Evolutionary conservation across 2,888 invertebrate genomes (phyloP).

Genomic region (Allacma fusca): DNA sequence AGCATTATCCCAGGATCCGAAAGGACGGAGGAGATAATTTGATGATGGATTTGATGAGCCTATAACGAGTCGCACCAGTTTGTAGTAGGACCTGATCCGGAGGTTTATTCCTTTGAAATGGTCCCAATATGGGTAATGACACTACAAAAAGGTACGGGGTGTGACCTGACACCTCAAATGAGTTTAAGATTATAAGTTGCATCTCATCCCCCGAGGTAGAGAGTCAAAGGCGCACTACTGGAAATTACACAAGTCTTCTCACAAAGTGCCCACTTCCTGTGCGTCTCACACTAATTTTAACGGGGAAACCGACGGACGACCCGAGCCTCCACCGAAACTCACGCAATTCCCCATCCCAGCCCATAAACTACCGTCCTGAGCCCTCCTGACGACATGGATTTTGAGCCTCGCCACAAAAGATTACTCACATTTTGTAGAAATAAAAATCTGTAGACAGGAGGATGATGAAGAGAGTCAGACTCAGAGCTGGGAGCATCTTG

Average conservation of each 20-base stretch:
- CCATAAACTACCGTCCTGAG: not conserved
- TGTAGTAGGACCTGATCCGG: no score
- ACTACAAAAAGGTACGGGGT: slow-evolving; percentile 45
- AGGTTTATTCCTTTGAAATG: no score
- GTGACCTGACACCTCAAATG: slow-evolving; percentile 61
- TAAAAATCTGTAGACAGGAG: no score
- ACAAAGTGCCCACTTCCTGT: slow-evolving; percentile 60
- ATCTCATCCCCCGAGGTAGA: slow-evolving; percentile 44
- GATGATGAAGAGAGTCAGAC: no score
- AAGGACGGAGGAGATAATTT: no score
- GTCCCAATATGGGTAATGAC: no score
- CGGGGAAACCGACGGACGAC: not conserved
- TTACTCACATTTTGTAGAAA: no score
- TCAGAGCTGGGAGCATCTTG: not conserved
- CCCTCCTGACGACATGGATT: no score
- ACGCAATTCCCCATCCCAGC: not conserved
- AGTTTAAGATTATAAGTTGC: slow-evolving; percentile 57
- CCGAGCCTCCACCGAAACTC: not conserved
- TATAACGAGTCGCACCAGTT: no score
- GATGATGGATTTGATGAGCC: no score
- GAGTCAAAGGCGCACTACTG: slow-evolving; percentile 38
- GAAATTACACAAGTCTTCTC: slow-evolving; percentile 57
- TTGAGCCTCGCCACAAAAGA: no score
- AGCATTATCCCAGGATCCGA: no score
- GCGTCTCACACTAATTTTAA: slow-evolving; percentile 23